Percentiles rank a stretch among this genome's conserved stretches.
Evolutionary conservation across 2,888 invertebrate genomes (phyloP).

Genomic region (Philaethria dido): DNA sequence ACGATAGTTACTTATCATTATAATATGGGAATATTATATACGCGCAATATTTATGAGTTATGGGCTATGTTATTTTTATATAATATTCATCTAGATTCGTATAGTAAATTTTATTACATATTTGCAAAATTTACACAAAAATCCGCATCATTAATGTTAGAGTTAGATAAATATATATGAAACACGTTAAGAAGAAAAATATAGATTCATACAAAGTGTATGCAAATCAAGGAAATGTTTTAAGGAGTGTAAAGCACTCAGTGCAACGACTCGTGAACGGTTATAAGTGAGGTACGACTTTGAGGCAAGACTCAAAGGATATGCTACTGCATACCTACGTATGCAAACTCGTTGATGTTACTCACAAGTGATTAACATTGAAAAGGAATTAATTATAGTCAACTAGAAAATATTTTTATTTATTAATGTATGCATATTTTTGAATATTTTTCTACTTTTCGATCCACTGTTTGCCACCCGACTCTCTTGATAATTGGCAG

Average conservation of each 20-base stretch:
- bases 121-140: neutral
- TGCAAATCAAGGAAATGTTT: constrained; percentile 20
- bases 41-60: no score
- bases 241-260: constrained; percentile 24
- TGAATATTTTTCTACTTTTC: no score
- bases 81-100: no score
- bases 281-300: constrained; percentile 21
- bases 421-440: no score
- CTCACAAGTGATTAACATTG: neutral
- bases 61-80: no score
- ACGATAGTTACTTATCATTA: no score
- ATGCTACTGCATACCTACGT: neutral
- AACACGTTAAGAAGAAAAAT: neutral
- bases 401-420: neutral
- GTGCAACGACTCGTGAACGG: constrained; percentile 22
- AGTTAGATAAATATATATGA: neutral
- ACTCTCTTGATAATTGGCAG: no score
- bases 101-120: no score
- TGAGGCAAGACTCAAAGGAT: constrained; percentile 7
- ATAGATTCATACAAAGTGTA: constrained; percentile 6
- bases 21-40: no score
- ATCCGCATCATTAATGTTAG: neutral
- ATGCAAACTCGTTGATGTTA: neutral
- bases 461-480: no score
- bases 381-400: neutral